A percentile compares a stretch with the other conserved stretches of the same genome.
phyloP scores from a whole-genome alignment of 2,797 vertebrate species.

The Florisuga fusca region DNA sequence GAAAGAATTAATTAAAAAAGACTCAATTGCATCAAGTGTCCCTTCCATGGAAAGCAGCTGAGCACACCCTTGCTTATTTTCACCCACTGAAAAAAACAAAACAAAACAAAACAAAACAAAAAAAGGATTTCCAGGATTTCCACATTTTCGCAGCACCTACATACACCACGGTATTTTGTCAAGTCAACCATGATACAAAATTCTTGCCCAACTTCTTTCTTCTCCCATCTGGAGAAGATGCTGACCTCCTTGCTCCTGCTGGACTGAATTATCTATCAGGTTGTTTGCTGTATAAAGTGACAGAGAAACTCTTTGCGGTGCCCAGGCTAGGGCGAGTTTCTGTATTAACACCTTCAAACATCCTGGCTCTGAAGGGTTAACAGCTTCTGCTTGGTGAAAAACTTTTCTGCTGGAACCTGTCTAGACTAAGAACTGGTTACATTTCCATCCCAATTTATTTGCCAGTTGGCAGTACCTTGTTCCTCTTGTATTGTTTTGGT shows the following conservation, averaged over 20 bases:
- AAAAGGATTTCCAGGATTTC: not conserved
- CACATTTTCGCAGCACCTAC: not conserved
- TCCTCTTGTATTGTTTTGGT: not conserved
- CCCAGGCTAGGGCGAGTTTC: not conserved
- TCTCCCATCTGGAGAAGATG: not conserved
- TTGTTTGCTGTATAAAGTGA: not conserved
- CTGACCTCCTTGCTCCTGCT: not conserved
- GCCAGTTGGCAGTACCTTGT: not conserved
- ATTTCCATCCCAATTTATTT: not conserved
- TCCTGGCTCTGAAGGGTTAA: not conserved
- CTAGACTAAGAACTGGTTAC: not conserved
- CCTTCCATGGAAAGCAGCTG: not conserved
- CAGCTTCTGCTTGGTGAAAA: not conserved
- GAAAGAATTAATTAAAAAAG: not conserved
- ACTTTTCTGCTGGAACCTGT: not conserved
- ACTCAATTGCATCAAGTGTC: not conserved
- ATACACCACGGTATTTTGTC: too few relatives aligned
- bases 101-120: too few relatives aligned
- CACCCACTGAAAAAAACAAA: not conserved
- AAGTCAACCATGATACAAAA: rapidly evolving
- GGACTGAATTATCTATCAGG: not conserved
- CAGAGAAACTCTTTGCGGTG: not conserved
- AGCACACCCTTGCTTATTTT: not conserved
- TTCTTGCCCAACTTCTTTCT: not conserved
- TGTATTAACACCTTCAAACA: not conserved